Conservation (phyloP, 2,113 vertebrate genomes). For the Pluvianellus socialis region DNA sequence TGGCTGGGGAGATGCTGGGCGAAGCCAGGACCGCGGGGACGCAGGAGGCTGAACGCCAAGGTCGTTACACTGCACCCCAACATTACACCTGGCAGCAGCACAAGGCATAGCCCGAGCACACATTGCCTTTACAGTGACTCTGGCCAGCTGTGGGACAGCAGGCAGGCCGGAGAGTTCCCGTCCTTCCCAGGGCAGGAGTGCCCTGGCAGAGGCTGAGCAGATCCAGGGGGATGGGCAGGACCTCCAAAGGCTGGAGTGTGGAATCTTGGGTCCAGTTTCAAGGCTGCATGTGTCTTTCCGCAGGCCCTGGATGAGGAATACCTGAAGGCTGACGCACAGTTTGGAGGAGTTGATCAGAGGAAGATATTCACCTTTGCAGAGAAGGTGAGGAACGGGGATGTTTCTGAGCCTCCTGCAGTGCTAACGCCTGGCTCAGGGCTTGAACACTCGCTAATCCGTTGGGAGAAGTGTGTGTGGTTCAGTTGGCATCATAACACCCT, state of each 20-base stretch:
- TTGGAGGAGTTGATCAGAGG: conserved; percentile 96
- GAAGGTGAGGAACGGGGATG: conserved; percentile 79
- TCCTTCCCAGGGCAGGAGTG: background rate
- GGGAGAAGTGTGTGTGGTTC: rapidly evolving
- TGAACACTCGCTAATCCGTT: rapidly evolving
- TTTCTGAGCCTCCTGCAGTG: background rate
- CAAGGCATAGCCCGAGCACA: background rate
- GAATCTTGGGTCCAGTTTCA: background rate
- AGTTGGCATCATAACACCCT: background rate
- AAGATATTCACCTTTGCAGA: conserved; percentile 99
- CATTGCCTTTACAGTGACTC: background rate
- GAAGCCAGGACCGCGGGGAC: background rate
- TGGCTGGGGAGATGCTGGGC: background rate
- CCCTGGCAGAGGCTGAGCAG: background rate
- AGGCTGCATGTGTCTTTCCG: background rate
- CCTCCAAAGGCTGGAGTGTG: background rate
- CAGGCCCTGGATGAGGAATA: conserved; percentile 98
- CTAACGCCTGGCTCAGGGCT: background rate
- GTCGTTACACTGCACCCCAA: rapidly evolving
- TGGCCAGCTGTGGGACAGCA: background rate
- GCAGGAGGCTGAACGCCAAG: background rate
- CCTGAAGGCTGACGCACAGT: conserved; percentile 95
- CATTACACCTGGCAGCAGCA: background rate
- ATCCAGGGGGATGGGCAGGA: background rate
- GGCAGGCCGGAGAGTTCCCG: rapidly evolving